Conservation (phyloP, 1,140 invertebrate genomes). For the Neuroterus valhalla region DNA sequence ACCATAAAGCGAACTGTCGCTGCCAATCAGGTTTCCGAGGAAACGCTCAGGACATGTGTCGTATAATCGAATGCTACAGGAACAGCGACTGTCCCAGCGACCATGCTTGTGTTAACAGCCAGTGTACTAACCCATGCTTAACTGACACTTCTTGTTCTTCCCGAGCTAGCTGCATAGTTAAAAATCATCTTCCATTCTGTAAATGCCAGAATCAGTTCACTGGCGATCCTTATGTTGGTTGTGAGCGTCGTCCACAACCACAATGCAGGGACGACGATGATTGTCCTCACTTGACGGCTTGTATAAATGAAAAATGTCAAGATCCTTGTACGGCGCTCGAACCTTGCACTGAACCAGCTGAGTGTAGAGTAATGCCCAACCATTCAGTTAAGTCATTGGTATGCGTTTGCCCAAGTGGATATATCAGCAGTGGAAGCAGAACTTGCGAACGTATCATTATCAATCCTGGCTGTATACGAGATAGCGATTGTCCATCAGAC, state of each 20-base stretch:
- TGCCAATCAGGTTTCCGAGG: conserved; percentile 88
- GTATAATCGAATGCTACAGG: conserved; percentile 88
- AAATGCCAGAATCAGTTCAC: conserved; percentile 83
- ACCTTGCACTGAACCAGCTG: conserved; percentile 86
- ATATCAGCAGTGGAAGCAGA: conserved; percentile 88
- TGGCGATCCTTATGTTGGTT: conserved; percentile 89
- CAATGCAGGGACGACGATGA: conserved; percentile 89
- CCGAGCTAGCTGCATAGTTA: conserved; percentile 85
- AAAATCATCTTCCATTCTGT: conserved; percentile 89
- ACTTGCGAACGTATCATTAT: conserved; percentile 82
- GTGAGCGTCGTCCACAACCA: conserved; percentile 81
- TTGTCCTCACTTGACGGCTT: conserved; percentile 86
- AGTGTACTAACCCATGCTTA: conserved; percentile 90
- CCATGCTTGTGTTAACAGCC: conserved; percentile 88
- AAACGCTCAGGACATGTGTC: conserved; percentile 85
- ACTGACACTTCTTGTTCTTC: conserved; percentile 86
- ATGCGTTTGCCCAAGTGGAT: conserved; percentile 91
- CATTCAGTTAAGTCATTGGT: conserved; percentile 90
- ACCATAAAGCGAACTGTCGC: conserved; percentile 85
- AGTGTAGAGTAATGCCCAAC: conserved; percentile 87
- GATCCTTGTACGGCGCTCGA: conserved; percentile 87
- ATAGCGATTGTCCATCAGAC: conserved; percentile 84
- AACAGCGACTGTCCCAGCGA: conserved; percentile 92
- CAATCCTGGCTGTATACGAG: conserved; percentile 82
- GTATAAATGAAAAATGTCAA: conserved; percentile 87